These are phyloP conservation scores for Myotis vivesi DNA, from an alignment of 2,797 vertebrate genomes.

Conservation along the genomic window DNA sequence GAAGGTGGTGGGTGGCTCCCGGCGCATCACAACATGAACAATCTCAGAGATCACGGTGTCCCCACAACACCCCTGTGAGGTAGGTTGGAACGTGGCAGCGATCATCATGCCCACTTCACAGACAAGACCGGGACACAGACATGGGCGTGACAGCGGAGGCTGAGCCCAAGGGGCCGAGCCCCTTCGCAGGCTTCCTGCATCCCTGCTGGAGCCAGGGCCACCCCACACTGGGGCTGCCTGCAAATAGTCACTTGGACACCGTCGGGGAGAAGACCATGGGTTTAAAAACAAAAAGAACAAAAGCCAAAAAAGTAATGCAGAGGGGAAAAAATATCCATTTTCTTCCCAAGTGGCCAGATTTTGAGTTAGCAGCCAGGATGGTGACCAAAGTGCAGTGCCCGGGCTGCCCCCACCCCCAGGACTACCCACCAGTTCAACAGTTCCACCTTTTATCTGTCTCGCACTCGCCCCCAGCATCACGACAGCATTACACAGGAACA, in stretches of 20 bases:
- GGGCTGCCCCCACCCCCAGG: conserved; percentile 68
- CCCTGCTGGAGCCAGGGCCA: conserved; percentile 8
- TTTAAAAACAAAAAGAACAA: conserved; percentile 70
- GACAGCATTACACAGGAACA: conserved; percentile 75
- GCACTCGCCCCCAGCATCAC: conserved; percentile 72
- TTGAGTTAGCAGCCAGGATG: conserved; percentile 47
- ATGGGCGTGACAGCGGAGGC: conserved; percentile 1
- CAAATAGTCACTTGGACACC: conserved; percentile 70
- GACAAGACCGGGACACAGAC: conserved; percentile 75
- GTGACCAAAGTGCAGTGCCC: conserved; percentile 9
- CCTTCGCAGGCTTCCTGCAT: background rate
- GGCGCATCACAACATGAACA: conserved; percentile 69
- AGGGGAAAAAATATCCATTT: conserved; percentile 56
- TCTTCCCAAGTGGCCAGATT: conserved; percentile 75
- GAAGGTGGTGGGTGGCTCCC: conserved; percentile 53
- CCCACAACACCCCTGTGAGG: conserved; percentile 82
- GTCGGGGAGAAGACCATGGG: conserved; percentile 44
- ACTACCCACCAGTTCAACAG: conserved; percentile 77
- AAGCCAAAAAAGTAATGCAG: conserved; percentile 68
- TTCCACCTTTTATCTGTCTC: conserved; percentile 60
- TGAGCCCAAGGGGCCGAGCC: background rate
- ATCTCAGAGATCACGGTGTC: conserved; percentile 73
- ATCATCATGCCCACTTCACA: conserved; percentile 79
- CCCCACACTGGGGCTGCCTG: conserved; percentile 12
- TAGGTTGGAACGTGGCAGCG: conserved; percentile 79